These are phyloP conservation scores for Acanthosoma haemorrhoidale DNA, from an alignment of 2,888 invertebrate genomes.

Conservation along the genomic window DNA sequence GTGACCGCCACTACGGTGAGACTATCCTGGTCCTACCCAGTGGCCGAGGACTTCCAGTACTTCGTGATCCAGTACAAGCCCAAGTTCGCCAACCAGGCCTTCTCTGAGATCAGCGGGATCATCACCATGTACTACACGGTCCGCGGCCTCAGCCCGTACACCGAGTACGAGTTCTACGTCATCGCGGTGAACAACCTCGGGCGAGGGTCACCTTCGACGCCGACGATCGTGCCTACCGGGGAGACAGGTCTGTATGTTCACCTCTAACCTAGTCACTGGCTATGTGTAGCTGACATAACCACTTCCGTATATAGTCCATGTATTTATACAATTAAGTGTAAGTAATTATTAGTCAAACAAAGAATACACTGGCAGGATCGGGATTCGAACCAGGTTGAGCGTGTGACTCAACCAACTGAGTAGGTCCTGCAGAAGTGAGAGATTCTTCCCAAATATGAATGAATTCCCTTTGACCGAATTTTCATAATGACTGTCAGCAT, in stretches of 20 bases:
- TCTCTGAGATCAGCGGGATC: slow-evolving; percentile 87
- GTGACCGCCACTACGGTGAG: slow-evolving; percentile 90
- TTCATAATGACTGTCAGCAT: too few relatives aligned
- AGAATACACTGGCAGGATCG: too few relatives aligned
- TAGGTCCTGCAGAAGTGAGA: too few relatives aligned
- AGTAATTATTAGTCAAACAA: too few relatives aligned
- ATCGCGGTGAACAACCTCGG: slow-evolving; percentile 93
- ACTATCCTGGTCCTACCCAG: slow-evolving; percentile 87
- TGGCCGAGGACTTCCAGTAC: slow-evolving; percentile 84
- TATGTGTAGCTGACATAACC: too few relatives aligned
- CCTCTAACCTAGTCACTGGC: too few relatives aligned
- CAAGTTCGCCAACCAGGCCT: slow-evolving; percentile 86
- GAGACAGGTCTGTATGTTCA: slow-evolving; percentile 78
- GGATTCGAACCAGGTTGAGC: too few relatives aligned
- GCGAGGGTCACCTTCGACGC: slow-evolving; percentile 79
- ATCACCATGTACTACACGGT: slow-evolving; percentile 90
- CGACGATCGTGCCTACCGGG: slow-evolving; percentile 88
- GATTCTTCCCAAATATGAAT: too few relatives aligned
- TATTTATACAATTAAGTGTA: too few relatives aligned
- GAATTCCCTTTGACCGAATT: too few relatives aligned
- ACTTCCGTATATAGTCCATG: too few relatives aligned
- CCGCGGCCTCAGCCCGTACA: slow-evolving; percentile 83
- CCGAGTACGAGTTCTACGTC: slow-evolving; percentile 93
- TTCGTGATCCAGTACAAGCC: slow-evolving; percentile 96
- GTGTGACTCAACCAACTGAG: too few relatives aligned